Evolutionary conservation across 2,797 vertebrate genomes (phyloP).

Genomic region (Psittacula derbiana): DNA sequence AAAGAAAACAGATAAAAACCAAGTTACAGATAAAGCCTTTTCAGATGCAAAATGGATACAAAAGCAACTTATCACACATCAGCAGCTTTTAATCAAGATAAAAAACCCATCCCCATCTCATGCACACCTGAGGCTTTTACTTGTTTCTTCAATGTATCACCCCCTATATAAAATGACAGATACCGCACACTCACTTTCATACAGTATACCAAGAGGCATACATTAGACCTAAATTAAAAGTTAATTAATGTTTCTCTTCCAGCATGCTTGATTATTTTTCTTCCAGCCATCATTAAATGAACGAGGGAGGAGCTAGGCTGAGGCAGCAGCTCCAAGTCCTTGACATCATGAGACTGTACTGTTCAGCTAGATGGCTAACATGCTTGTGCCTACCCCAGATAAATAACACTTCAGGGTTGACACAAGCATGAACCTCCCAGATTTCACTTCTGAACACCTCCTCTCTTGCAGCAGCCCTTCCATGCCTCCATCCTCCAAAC

Average conservation of each 20-base stretch:
- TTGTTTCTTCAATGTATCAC: conserved; percentile 14
- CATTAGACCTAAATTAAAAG: conserved; percentile 45
- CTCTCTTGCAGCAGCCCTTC: not conserved
- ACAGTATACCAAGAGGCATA: conserved; percentile 2
- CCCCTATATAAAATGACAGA: conserved; percentile 19
- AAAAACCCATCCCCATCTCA: not conserved
- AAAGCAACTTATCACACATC: not conserved
- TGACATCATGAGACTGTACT: not conserved
- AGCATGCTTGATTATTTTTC: conserved; percentile 53
- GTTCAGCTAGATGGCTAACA: not conserved
- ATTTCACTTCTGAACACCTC: not conserved
- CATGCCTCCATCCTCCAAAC: not conserved
- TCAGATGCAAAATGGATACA: conserved; percentile 37
- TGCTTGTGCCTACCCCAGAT: not conserved
- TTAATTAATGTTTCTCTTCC: conserved; percentile 60
- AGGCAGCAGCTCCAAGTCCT: not conserved
- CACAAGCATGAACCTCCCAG: not conserved
- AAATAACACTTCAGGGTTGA: not conserved
- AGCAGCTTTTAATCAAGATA: conserved; percentile 39
- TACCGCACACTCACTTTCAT: not conserved
- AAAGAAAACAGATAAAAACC: conserved; percentile 63
- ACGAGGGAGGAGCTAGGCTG: not conserved
- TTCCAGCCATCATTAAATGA: conserved; percentile 43
- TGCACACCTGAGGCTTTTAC: conserved; percentile 42
- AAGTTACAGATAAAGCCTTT: conserved; percentile 39